Percentiles rank a stretch among this genome's conserved stretches.
These are phyloP conservation scores for Herpetotheres cachinnans DNA, from an alignment of 2,113 vertebrate species.

Conservation along the genomic window DNA sequence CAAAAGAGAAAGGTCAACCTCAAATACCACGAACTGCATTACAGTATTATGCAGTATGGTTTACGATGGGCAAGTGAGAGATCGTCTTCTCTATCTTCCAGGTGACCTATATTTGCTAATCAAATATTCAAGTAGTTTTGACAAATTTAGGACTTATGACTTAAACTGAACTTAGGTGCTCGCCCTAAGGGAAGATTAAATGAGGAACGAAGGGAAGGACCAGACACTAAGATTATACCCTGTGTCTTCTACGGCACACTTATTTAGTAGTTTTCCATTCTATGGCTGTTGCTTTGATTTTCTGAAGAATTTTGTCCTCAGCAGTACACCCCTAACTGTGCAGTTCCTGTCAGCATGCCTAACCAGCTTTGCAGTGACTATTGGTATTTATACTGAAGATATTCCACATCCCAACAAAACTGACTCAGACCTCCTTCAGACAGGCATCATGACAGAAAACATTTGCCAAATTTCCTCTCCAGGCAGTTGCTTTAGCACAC, in stretches of 20 bases:
- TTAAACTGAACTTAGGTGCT: not conserved
- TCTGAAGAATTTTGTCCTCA: not conserved
- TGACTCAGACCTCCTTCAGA: not conserved
- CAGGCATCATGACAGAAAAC: not conserved
- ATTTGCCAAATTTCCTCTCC: not conserved
- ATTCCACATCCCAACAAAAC: not conserved
- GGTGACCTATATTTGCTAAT: not conserved
- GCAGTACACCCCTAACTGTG: not conserved
- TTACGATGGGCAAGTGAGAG: no score
- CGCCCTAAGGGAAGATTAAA: not conserved
- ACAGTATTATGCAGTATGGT: not conserved
- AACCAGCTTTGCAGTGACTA: not conserved
- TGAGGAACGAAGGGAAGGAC: not conserved
- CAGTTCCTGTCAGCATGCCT: not conserved
- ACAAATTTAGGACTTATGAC: not conserved
- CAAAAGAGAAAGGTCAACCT: conserved; percentile 9
- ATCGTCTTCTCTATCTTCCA: not conserved
- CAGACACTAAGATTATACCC: not conserved
- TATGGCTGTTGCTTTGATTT: not conserved
- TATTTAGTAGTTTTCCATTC: not conserved
- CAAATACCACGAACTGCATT: not conserved
- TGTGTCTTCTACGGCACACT: not conserved
- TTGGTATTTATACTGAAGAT: not conserved
- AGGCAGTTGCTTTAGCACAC: not conserved
- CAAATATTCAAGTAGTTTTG: not conserved